Evolutionary conservation across 2,888 invertebrate genomes (phyloP).

Genomic region (Plusia festucae): DNA sequence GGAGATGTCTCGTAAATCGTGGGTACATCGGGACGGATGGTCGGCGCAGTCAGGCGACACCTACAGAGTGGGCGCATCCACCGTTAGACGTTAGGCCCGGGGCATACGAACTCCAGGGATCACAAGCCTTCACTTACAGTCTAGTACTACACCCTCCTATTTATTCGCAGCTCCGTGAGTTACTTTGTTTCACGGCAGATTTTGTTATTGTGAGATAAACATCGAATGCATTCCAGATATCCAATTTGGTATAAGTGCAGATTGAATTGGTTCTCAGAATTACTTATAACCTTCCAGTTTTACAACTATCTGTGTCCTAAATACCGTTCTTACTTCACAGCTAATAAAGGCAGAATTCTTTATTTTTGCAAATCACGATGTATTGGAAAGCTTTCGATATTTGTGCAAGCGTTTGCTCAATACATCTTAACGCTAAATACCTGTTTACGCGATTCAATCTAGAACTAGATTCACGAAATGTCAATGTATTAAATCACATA

Average conservation of each 20-base stretch:
- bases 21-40: constrained; percentile 76
- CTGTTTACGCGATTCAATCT: constrained; percentile 33
- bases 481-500: constrained; percentile 47
- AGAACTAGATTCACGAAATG: constrained; percentile 44
- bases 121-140: constrained; percentile 57
- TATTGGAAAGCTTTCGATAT: constrained; percentile 29
- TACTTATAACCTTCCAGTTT: constrained; percentile 45
- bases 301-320: constrained; percentile 45
- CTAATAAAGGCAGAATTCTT: constrained; percentile 17
- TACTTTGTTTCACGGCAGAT: constrained; percentile 55
- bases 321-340: constrained; percentile 35
- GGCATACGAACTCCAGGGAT: constrained; percentile 62
- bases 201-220: constrained; percentile 47
- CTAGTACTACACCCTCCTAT: constrained; percentile 54
- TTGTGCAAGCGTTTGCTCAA: constrained; percentile 20
- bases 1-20: constrained; percentile 85
- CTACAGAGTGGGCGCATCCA: constrained; percentile 83
- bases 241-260: constrained; percentile 51
- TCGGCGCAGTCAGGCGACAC: constrained; percentile 77
- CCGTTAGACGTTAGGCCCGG: constrained; percentile 75
- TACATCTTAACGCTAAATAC: constrained; percentile 36
- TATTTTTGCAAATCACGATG: constrained; percentile 19
- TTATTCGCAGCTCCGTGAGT: constrained; percentile 41
- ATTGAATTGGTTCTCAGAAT: constrained; percentile 44
- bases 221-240: constrained; percentile 49